phyloP scores from a whole-genome alignment of 2,113 vertebrate genomes.

The Rallus limicola region DNA sequence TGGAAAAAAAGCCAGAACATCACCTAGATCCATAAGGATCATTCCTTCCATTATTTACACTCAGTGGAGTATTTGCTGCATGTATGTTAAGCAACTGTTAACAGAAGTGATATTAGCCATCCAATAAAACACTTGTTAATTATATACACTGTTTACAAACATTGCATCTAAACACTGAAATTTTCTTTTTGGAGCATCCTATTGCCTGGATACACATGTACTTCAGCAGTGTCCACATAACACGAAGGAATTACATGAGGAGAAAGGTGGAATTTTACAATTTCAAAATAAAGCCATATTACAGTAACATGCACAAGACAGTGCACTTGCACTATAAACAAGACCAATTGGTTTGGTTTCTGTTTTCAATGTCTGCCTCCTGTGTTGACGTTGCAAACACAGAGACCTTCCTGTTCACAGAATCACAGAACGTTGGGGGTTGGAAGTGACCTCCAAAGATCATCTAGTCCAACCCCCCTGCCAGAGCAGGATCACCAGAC shows the following conservation, averaged over 20 bases:
- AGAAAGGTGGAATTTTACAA: background rate
- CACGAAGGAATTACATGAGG: background rate
- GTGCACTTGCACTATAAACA: background rate
- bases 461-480: too few species aligned
- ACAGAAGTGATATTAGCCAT: constrained; percentile 37
- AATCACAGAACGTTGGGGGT: too few species aligned
- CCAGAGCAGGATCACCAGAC: too few species aligned
- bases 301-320: background rate
- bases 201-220: background rate
- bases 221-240: background rate
- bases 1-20: background rate
- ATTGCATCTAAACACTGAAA: background rate
- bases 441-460: too few species aligned
- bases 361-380: background rate
- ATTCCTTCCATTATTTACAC: background rate
- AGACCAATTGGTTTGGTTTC: background rate
- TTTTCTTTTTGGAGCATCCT: background rate
- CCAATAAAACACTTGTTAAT: constrained; percentile 29
- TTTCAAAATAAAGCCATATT: background rate
- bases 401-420: background rate
- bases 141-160: constrained; percentile 38
- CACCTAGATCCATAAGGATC: background rate
- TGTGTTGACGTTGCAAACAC: background rate
- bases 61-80: background rate
- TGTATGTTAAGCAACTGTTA: background rate